Conservation (phyloP, 2,113 vertebrate genomes). For the Toxostoma redivivum region DNA sequence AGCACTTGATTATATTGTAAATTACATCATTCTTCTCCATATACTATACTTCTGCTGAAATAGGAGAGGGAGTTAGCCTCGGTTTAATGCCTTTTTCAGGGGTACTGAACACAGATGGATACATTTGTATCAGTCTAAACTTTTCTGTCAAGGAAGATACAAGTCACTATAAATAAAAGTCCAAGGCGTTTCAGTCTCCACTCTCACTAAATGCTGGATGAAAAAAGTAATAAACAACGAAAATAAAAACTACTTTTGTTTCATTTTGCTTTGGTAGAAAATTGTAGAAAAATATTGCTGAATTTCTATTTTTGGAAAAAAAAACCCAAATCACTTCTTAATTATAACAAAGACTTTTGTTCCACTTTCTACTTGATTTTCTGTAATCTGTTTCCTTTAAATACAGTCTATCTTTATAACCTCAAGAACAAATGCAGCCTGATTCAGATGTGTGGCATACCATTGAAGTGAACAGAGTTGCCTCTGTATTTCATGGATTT, state of each 20-base stretch:
- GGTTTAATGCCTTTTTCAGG: background rate
- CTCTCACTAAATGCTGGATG: background rate
- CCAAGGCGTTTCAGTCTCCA: background rate
- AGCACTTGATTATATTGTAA: constrained; percentile 10
- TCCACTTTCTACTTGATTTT: background rate
- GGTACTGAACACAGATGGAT: background rate
- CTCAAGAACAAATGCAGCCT: background rate
- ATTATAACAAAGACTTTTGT: background rate
- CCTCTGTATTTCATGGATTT: background rate
- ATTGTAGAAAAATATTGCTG: background rate
- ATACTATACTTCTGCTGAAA: background rate
- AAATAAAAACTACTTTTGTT: background rate
- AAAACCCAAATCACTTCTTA: background rate
- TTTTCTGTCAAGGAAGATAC: background rate
- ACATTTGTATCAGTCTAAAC: background rate
- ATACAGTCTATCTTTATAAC: background rate
- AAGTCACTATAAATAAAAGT: constrained; percentile 13
- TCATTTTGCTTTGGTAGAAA: background rate
- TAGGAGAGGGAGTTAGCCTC: background rate
- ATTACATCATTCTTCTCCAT: background rate
- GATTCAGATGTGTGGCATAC: background rate
- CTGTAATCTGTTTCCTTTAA: background rate
- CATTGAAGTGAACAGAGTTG: background rate
- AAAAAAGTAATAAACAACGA: background rate
- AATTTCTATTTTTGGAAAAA: background rate